Conservation (phyloP, 1,140 invertebrate genomes). For the Periplaneta americana region DNA sequence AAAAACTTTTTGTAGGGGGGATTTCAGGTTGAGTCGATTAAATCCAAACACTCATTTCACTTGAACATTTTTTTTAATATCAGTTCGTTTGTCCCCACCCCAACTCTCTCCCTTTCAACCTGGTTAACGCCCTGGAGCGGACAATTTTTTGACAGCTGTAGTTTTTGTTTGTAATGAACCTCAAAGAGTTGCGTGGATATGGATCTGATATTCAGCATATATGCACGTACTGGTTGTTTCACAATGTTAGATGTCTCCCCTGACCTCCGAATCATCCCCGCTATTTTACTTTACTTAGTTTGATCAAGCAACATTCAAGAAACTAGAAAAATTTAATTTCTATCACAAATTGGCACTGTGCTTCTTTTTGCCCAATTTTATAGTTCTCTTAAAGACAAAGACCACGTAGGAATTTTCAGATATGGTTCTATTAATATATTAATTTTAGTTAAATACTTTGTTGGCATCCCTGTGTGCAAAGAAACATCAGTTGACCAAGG, state of each 20-base stretch:
- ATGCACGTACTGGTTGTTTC: not conserved
- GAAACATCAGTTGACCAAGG: too few relatives aligned
- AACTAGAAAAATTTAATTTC: too few relatives aligned
- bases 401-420: too few relatives aligned
- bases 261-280: not conserved
- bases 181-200: not conserved
- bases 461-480: too few relatives aligned
- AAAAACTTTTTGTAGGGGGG: not conserved
- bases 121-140: not conserved
- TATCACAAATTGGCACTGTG: too few relatives aligned
- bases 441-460: too few relatives aligned
- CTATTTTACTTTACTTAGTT: too few relatives aligned
- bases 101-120: not conserved
- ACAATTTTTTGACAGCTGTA: constrained; percentile 9
- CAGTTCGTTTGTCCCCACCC: not conserved
- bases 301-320: too few relatives aligned
- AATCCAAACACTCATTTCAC: not conserved
- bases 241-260: not conserved
- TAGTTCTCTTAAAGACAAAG: too few relatives aligned
- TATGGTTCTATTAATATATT: too few relatives aligned
- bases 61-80: not conserved
- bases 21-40: not conserved
- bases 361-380: too few relatives aligned
- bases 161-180: constrained; percentile 4
- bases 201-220: too few relatives aligned